Percentiles rank a stretch among this genome's conserved stretches.
phyloP scores from a whole-genome alignment of 2,797 vertebrate genomes.

The Gobio occitaniae region DNA sequence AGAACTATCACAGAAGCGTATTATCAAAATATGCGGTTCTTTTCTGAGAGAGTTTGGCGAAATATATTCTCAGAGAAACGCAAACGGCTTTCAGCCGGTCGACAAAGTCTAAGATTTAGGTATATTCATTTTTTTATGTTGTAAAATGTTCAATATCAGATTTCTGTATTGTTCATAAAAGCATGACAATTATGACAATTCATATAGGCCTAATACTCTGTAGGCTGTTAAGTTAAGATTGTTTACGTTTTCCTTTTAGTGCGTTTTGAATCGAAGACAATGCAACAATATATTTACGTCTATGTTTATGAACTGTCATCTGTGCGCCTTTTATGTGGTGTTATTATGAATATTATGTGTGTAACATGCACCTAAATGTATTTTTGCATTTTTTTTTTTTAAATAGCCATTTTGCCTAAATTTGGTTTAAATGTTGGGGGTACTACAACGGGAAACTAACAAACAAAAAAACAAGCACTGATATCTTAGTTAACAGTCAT shows the following conservation, averaged over 20 bases:
- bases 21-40: slow-evolving; percentile 53
- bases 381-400: not conserved
- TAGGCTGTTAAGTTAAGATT: no score
- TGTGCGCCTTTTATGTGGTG: not conserved
- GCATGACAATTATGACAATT: not conserved
- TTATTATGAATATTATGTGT: not conserved
- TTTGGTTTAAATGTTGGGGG: not conserved
- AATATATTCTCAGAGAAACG: slow-evolving; percentile 72
- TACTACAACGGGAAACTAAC: slow-evolving; percentile 7
- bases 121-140: not conserved
- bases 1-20: no score
- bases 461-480: not conserved
- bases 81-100: not conserved
- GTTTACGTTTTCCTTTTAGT: not conserved
- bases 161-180: not conserved
- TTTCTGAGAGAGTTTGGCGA: slow-evolving; percentile 72
- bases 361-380: not conserved
- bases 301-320: not conserved
- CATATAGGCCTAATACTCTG: not conserved
- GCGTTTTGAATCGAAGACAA: not conserved
- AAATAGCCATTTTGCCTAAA: not conserved
- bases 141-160: not conserved
- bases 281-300: not conserved
- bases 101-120: slow-evolving; percentile 66
- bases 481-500: slow-evolving; percentile 35